Evolutionary conservation across 2,113 vertebrate species (phyloP).

Genomic region (Erythrocebus patas): DNA sequence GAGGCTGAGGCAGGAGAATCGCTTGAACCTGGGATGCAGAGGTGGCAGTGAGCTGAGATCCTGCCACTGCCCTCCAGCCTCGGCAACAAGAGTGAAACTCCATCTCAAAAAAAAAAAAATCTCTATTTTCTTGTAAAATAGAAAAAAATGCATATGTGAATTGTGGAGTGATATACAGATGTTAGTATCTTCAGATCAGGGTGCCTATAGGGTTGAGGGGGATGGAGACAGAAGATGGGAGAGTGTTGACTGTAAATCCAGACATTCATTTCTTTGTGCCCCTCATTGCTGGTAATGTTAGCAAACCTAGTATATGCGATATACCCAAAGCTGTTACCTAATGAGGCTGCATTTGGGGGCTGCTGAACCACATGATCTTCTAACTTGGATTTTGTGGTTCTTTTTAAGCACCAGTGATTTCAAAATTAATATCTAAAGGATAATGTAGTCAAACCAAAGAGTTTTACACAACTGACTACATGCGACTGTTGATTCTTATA

Average conservation of each 20-base stretch:
- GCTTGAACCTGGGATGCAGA: too few species aligned
- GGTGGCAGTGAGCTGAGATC: too few species aligned
- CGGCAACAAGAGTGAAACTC: too few species aligned
- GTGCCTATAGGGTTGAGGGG: background rate
- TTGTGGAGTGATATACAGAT: background rate
- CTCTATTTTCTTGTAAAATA: background rate
- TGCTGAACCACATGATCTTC: background rate
- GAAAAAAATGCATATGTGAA: background rate
- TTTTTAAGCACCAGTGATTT: background rate
- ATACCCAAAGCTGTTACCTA: background rate
- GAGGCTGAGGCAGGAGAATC: too few species aligned
- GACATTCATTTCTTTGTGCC: background rate
- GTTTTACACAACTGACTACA: background rate
- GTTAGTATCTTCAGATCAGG: background rate
- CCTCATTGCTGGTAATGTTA: background rate
- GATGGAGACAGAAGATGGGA: background rate
- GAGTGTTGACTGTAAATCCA: background rate
- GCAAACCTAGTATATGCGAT: background rate
- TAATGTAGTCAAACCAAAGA: slow-evolving; percentile 4
- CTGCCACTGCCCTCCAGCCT: too few species aligned
- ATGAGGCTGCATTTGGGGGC: background rate
- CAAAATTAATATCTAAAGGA: background rate
- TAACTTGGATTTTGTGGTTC: background rate
- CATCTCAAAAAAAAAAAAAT: too few species aligned
- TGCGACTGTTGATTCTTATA: background rate